Evolutionary conservation across 1,140 invertebrate species (phyloP), one percentile per base, ranked within the genome.

Genomic region (Psix sp.): DNA sequence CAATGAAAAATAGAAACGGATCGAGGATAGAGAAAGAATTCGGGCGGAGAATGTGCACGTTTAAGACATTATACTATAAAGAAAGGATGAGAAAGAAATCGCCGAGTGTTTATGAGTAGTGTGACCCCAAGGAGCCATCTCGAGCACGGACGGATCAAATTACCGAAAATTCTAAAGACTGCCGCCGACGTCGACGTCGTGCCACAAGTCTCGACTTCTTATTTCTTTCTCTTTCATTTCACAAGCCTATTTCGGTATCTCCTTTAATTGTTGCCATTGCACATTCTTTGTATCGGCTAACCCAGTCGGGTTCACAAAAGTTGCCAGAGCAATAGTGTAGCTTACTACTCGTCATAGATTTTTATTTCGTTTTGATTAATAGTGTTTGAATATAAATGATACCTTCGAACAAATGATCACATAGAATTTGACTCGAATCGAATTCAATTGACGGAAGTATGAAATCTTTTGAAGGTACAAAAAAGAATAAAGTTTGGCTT

Each of bases 91-190:
- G 59, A 63, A 65, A 60, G 74, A 56, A 68, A 68, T 59, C 54
- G 70, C 52, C 62, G 65, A 60, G 56, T 70, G 74, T 76, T 78
- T 78, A 76, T 78, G 74, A 78, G 77, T 76, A 74, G 74, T 72
- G 65, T 76, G 76, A 74, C 76, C 74, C 56, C 66, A 74, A 68
- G 74, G 43, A 76, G 73, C 57, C 56, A 72, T 68, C 54, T 71
- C 54, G 43, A 48, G 57, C 60, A 46, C 62, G 54, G 43, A 40
- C 29, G 73, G 40, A 76, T 76, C 60, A 77, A 76, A 75, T 76
- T 77, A 73, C 68, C 63, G 51, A 77, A 71, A 77, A 76, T 76
- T 77, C 62, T 73, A 75, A 73, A 76, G 72, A 75, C 52, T 18
- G 68, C 73, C 52, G 67, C 76, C 67, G 60, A 75, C 60, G 43